Evolutionary conservation across 2,888 invertebrate genomes (phyloP).

Genomic region (Eupithecia subumbrata): DNA sequence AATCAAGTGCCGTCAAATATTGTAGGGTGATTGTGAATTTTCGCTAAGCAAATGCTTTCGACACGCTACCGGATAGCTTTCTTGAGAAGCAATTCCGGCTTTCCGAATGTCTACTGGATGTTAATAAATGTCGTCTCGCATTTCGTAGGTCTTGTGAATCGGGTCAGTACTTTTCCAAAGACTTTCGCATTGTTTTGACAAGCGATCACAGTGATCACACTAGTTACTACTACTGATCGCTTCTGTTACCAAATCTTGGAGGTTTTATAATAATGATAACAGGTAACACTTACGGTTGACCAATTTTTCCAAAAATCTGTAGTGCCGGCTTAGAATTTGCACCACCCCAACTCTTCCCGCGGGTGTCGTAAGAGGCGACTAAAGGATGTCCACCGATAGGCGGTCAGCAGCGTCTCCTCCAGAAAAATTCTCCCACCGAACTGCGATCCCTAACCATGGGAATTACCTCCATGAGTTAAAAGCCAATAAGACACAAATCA

Average conservation of each 20-base stretch:
- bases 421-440: no score
- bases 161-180: conserved; percentile 56
- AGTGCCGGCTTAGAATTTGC: no score
- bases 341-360: no score
- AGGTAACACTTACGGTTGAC: no score
- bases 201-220: neutral
- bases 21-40: conserved; percentile 76
- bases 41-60: conserved; percentile 79
- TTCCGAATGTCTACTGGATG: conserved; percentile 54
- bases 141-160: conserved; percentile 70
- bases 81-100: conserved; percentile 70
- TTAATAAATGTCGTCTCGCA: conserved; percentile 59
- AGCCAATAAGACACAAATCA: no score
- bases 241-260: neutral
- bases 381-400: no score
- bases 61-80: conserved; percentile 72
- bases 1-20: conserved; percentile 73
- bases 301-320: no score
- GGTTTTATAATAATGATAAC: neutral
- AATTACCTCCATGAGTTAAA: no score
- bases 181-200: conserved; percentile 6
- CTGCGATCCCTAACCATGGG: no score
- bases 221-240: neutral
- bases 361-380: no score
- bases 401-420: no score